Percentiles rank a stretch among this genome's conserved stretches.
These are phyloP conservation scores for Lysandra bellargus DNA, from an alignment of 2,888 invertebrate species.

Conservation along the genomic window DNA sequence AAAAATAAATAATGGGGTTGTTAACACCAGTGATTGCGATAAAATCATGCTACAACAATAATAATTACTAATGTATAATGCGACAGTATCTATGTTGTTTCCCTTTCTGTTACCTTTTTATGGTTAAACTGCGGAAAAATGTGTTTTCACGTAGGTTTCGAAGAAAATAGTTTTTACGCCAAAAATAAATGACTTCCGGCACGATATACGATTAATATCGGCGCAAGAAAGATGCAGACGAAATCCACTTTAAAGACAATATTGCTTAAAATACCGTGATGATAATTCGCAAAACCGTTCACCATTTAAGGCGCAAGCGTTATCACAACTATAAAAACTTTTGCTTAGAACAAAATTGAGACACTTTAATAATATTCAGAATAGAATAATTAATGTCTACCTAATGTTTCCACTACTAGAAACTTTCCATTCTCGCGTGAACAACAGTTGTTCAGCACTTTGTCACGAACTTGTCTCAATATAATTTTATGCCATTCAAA, in stretches of 20 bases:
- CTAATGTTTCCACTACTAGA: constrained; percentile 47
- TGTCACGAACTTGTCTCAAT: constrained; percentile 41
- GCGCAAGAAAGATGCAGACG: no score
- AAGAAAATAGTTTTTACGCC: no score
- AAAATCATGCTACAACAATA: neutral
- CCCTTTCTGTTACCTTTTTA: no score
- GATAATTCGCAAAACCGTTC: no score
- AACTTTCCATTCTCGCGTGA: constrained; percentile 78
- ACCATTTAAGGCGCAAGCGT: neutral
- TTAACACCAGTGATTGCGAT: neutral
- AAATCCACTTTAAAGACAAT: no score
- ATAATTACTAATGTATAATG: no score
- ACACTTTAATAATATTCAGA: constrained; percentile 20
- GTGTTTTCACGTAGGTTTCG: no score
- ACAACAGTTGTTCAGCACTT: constrained; percentile 57
- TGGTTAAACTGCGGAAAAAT: no score
- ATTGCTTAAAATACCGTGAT: no score
- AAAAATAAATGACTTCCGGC: no score
- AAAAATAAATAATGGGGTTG: neutral
- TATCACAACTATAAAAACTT: neutral
- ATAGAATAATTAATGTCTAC: constrained; percentile 41
- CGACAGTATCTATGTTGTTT: no score
- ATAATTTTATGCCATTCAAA: constrained; percentile 37
- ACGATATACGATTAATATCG: no score
- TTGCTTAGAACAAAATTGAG: neutral